A percentile compares a stretch with the other conserved stretches of the same genome.
Conservation (phyloP, 2,888 invertebrate species). For the Acanthosepion esculentum region DNA sequence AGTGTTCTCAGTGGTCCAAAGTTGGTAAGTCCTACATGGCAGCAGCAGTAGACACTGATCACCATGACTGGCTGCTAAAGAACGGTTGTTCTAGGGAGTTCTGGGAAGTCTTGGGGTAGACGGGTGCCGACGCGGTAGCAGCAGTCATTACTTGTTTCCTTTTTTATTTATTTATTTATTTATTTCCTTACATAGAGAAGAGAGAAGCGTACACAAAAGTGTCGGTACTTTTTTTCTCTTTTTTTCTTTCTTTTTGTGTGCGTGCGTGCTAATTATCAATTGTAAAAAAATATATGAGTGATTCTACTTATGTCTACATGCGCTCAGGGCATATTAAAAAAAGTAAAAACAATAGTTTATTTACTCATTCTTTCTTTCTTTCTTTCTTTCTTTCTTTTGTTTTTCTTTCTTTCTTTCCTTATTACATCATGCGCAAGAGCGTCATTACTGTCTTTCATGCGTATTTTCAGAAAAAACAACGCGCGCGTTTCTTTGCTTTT, state of each 20-base stretch:
- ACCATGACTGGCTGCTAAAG: constrained; percentile 21
- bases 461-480: too few relatives aligned
- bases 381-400: background rate
- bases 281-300: background rate
- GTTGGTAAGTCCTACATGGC: constrained; percentile 33
- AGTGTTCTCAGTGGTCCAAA: constrained; percentile 18
- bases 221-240: background rate
- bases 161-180: background rate
- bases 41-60: constrained; percentile 33
- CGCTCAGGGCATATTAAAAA: background rate
- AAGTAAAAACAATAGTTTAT: background rate
- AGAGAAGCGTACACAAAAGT: background rate
- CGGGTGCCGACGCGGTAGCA: background rate
- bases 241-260: too few relatives aligned
- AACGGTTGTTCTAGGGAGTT: background rate
- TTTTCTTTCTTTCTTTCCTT: too few relatives aligned
- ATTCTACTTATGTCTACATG: too few relatives aligned
- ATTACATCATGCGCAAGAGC: too few relatives aligned
- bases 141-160: background rate
- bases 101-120: constrained; percentile 33
- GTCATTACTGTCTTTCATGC: too few relatives aligned
- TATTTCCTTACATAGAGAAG: background rate
- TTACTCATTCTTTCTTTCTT: background rate
- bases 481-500: too few relatives aligned
- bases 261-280: background rate